Percentiles rank a stretch among this genome's conserved stretches.
These are phyloP conservation scores for Callinectes sapidus DNA, from an alignment of 2,888 invertebrate species.

Conservation along the genomic window DNA sequence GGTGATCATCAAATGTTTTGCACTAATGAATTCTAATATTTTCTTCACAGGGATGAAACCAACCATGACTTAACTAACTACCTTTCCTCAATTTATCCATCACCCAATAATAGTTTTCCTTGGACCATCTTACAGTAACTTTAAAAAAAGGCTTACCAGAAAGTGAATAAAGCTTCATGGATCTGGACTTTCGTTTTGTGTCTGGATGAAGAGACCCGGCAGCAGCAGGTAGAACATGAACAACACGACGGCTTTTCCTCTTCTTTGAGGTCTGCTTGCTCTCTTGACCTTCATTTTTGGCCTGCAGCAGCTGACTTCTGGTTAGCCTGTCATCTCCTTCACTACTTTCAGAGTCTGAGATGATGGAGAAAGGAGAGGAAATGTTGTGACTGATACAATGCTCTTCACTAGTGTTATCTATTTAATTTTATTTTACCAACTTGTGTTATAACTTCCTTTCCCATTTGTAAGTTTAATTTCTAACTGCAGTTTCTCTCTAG, in stretches of 20 bases:
- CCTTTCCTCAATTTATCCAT: no score
- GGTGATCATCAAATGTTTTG: no score
- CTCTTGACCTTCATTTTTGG: neutral
- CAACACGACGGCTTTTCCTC: neutral
- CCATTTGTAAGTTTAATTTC: neutral
- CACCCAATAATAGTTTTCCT: no score
- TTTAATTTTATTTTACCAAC: neutral
- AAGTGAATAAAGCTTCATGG: neutral
- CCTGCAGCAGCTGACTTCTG: neutral
- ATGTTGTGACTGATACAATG: neutral
- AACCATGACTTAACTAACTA: no score
- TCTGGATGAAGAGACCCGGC: neutral
- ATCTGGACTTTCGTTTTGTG: neutral
- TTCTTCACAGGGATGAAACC: no score
- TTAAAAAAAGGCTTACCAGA: neutral
- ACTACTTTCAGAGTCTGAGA: slow-evolving; percentile 11
- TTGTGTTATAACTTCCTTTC: neutral
- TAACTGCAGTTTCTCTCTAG: neutral
- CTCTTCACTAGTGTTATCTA: neutral
- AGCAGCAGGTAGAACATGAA: neutral
- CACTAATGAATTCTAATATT: no score
- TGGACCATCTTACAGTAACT: neutral
- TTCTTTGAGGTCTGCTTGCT: neutral
- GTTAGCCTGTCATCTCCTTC: neutral
- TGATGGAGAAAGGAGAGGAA: neutral